A percentile compares a stretch with the other conserved stretches of the same genome.
phyloP scores from a whole-genome alignment of 2,113 vertebrate genomes.

The Scomber japonicus region DNA sequence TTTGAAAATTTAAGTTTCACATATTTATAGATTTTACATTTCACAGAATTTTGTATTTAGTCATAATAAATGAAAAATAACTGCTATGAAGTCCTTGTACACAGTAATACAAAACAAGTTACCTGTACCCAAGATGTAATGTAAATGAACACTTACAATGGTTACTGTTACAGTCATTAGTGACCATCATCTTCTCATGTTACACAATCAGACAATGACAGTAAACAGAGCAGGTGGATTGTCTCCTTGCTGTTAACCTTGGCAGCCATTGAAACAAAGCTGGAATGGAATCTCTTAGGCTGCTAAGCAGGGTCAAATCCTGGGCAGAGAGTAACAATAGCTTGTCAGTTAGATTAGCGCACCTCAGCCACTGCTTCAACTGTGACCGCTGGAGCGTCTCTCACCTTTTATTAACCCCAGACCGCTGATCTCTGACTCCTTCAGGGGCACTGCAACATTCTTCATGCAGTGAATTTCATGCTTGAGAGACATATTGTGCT shows the following conservation, averaged over 20 bases:
- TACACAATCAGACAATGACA: background rate
- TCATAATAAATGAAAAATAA: too few relatives aligned
- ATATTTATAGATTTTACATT: too few relatives aligned
- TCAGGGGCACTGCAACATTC: conserved; percentile 12
- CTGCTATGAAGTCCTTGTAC: too few relatives aligned
- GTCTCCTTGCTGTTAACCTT: conserved; percentile 32
- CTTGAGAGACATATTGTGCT: conserved; percentile 38
- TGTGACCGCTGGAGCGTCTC: conserved; percentile 34
- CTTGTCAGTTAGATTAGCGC: conserved; percentile 52
- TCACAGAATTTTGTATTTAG: too few relatives aligned
- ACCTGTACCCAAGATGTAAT: background rate
- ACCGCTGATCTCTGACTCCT: conserved; percentile 44
- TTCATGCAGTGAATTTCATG: conserved; percentile 40
- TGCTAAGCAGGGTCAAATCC: conserved; percentile 51
- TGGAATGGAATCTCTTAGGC: conserved; percentile 46
- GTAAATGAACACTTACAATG: background rate
- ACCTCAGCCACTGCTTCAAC: conserved; percentile 43
- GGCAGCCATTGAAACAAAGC: conserved; percentile 34
- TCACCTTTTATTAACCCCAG: conserved; percentile 49
- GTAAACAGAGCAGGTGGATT: background rate
- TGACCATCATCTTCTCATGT: background rate
- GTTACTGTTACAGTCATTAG: background rate
- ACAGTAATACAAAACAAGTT: too few relatives aligned
- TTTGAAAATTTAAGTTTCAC: background rate
- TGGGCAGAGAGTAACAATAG: conserved; percentile 51